phyloP scores from a whole-genome alignment of 2,888 invertebrate species.

The Hyles lineata region DNA sequence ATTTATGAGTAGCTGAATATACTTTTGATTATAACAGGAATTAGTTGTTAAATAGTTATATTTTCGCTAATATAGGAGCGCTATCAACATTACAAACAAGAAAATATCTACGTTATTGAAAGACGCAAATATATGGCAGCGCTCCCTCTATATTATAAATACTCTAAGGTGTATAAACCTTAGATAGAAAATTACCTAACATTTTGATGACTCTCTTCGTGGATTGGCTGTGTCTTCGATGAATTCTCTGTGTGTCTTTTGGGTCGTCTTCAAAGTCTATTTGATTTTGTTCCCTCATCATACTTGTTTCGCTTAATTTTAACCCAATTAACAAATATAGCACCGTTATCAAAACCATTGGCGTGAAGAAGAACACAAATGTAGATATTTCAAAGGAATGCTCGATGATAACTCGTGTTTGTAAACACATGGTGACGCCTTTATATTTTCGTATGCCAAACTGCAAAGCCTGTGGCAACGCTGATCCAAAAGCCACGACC shows the following conservation, averaged over 20 bases:
- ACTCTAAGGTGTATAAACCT: no score
- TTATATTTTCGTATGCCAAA: conserved; percentile 72
- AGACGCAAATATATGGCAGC: no score
- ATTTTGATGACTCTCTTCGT: conserved; percentile 90
- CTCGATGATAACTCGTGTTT: conserved; percentile 80
- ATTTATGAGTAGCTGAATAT: no score
- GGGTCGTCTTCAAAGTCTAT: conserved; percentile 54
- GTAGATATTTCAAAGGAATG: conserved; percentile 90
- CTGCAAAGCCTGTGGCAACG: conserved; percentile 88
- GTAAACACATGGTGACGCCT: conserved; percentile 77
- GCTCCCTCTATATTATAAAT: no score
- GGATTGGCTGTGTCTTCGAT: conserved; percentile 82
- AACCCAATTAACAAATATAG: conserved; percentile 88
- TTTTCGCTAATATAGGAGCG: no score
- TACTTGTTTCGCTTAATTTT: conserved; percentile 81
- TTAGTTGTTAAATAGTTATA: no score
- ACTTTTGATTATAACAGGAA: no score
- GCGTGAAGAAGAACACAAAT: conserved; percentile 89
- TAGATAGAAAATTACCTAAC: conserved; percentile 86
- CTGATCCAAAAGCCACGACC: conserved; percentile 90
- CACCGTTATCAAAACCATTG: conserved; percentile 91
- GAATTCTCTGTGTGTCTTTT: conserved; percentile 55
- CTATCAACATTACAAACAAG: no score
- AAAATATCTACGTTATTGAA: no score
- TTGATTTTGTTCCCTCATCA: conserved; percentile 59